These are phyloP conservation scores for Thaumatotibia leucotreta DNA, from an alignment of 1,140 invertebrate species.

Conservation along the genomic window DNA sequence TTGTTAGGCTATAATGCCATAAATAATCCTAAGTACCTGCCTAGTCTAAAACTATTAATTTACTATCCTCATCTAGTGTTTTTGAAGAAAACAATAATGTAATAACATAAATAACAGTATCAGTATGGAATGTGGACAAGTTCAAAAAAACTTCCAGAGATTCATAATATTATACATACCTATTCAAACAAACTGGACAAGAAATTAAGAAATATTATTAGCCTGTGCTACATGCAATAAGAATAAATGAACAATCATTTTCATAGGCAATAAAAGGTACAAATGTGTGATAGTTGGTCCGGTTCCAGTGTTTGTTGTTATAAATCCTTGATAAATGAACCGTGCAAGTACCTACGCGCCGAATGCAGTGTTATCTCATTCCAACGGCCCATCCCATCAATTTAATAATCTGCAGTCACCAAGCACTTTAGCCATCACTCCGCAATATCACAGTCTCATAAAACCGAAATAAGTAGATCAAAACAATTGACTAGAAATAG, in stretches of 20 bases:
- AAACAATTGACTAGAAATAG: slow-evolving; percentile 30
- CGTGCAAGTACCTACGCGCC: background rate
- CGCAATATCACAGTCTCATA: background rate
- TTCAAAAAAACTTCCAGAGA: too few relatives aligned
- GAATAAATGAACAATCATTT: background rate
- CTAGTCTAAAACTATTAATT: too few relatives aligned
- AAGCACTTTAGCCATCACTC: background rate
- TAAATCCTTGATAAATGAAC: slow-evolving; percentile 1
- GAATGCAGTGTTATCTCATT: slow-evolving; percentile 11
- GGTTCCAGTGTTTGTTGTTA: background rate
- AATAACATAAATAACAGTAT: too few relatives aligned
- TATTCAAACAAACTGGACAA: too few relatives aligned
- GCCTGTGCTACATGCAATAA: background rate
- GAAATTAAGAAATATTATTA: too few relatives aligned
- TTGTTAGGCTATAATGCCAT: too few relatives aligned
- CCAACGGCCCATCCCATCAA: background rate
- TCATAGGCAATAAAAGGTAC: background rate
- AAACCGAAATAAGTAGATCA: slow-evolving; percentile 22
- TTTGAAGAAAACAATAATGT: too few relatives aligned
- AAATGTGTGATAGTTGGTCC: background rate
- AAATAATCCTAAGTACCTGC: too few relatives aligned
- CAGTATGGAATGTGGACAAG: too few relatives aligned
- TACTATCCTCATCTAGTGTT: too few relatives aligned
- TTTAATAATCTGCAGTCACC: background rate
- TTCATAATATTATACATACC: too few relatives aligned